Conservation (phyloP, 2,888 invertebrate genomes). For the Lasioglossum morio region DNA sequence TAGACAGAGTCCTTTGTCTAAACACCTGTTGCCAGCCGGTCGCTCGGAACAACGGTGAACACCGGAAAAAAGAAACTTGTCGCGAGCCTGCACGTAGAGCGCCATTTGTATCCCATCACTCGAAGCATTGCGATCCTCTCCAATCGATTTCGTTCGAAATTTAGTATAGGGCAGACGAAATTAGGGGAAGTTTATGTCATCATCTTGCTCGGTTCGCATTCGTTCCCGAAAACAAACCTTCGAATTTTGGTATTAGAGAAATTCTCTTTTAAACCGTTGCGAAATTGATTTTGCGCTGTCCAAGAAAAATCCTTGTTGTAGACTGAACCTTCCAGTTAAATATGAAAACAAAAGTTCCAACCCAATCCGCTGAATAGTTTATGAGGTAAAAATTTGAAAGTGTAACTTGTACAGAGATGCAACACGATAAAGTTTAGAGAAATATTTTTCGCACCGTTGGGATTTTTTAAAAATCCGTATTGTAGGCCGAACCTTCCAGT, state of each 20-base stretch:
- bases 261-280: background rate
- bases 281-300: too few species aligned
- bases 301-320: too few species aligned
- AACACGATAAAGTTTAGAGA: too few species aligned
- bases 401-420: too few species aligned
- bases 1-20: conserved; percentile 66
- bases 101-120: conserved; percentile 22
- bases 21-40: conserved; percentile 68
- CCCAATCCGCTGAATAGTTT: too few species aligned
- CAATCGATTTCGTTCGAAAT: background rate
- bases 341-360: too few species aligned
- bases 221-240: background rate
- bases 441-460: too few species aligned
- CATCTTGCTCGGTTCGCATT: background rate
- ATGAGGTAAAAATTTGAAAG: too few species aligned
- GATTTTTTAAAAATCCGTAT: too few species aligned
- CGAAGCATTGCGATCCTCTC: background rate
- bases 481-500: background rate
- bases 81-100: conserved; percentile 18
- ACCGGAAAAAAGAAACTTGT: conserved; percentile 34
- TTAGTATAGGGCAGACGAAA: background rate
- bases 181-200: background rate
- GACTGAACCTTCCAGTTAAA: too few species aligned
- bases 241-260: background rate
- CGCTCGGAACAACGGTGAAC: conserved; percentile 12